A percentile compares a stretch with the other conserved stretches of the same genome.
Conservation (phyloP, 2,797 vertebrate genomes). For the Aplochiton taeniatus region DNA sequence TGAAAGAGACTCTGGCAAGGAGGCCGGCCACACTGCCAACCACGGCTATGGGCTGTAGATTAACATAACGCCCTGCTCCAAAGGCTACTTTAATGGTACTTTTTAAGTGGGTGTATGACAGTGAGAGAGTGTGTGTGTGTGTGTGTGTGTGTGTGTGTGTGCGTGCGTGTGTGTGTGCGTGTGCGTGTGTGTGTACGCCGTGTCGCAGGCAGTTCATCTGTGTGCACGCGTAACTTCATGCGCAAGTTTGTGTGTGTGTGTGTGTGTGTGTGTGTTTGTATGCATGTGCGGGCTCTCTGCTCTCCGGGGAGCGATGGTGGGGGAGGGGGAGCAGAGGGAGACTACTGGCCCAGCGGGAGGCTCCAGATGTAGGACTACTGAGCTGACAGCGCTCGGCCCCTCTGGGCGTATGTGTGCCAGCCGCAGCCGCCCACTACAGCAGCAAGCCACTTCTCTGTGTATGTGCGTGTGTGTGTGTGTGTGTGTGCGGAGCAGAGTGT, state of each 20-base stretch:
- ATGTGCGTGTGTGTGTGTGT: constrained; percentile 44
- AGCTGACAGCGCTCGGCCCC: constrained; percentile 74
- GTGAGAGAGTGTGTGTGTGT: constrained; percentile 4
- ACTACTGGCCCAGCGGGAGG: constrained; percentile 73
- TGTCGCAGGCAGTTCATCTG: neutral
- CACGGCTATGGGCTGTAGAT: constrained; percentile 62
- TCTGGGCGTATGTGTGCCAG: constrained; percentile 74
- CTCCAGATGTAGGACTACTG: constrained; percentile 80
- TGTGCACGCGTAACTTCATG: neutral
- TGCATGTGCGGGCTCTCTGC: constrained; percentile 31
- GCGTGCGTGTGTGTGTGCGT: neutral
- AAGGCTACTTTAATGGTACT: constrained; percentile 1
- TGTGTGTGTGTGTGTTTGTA: constrained; percentile 30
- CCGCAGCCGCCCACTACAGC: constrained; percentile 63
- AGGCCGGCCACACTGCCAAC: constrained; percentile 66
- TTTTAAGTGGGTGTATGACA: constrained; percentile 21
- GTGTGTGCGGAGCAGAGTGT: constrained; percentile 4
- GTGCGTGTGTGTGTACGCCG: constrained; percentile 9
- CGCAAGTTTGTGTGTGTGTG: constrained; percentile 21
- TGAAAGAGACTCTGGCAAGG: constrained; percentile 71
- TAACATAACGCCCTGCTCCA: constrained; percentile 65
- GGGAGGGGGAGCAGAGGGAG: constrained; percentile 52
- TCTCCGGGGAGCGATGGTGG: constrained; percentile 61
- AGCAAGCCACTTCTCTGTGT: constrained; percentile 57
- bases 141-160: neutral